These are phyloP conservation scores for Colinus virginianus DNA, from an alignment of 2,113 vertebrate genomes.

Conservation along the genomic window DNA sequence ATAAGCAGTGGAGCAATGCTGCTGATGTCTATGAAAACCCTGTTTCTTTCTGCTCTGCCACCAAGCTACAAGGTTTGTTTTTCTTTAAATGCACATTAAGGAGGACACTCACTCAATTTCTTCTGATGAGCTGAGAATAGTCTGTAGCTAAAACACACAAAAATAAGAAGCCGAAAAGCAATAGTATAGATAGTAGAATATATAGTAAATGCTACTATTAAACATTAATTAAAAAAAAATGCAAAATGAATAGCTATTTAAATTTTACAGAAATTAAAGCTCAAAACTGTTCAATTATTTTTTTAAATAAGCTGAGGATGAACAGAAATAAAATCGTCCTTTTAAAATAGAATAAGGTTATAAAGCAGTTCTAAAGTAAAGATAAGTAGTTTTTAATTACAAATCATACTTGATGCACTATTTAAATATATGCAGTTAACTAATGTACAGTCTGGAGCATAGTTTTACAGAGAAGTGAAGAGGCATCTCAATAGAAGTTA, in stretches of 20 bases:
- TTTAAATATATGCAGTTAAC: background rate
- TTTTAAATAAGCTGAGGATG: background rate
- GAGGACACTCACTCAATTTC: background rate
- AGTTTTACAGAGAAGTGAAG: background rate
- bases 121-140: background rate
- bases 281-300: accelerated
- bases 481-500: background rate
- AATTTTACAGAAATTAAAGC: background rate
- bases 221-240: background rate
- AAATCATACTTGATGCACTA: background rate
- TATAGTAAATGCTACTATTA: background rate
- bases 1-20: background rate
- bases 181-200: background rate
- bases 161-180: background rate
- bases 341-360: background rate
- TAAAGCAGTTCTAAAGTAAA: background rate
- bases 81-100: background rate
- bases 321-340: background rate
- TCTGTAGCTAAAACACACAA: background rate
- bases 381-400: background rate
- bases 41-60: background rate
- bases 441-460: accelerated
- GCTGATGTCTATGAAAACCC: background rate
- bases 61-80: background rate
- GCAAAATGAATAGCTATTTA: accelerated